Evolutionary conservation across 2,113 vertebrate species (phyloP).

Genomic region (Isurus oxyrinchus): DNA sequence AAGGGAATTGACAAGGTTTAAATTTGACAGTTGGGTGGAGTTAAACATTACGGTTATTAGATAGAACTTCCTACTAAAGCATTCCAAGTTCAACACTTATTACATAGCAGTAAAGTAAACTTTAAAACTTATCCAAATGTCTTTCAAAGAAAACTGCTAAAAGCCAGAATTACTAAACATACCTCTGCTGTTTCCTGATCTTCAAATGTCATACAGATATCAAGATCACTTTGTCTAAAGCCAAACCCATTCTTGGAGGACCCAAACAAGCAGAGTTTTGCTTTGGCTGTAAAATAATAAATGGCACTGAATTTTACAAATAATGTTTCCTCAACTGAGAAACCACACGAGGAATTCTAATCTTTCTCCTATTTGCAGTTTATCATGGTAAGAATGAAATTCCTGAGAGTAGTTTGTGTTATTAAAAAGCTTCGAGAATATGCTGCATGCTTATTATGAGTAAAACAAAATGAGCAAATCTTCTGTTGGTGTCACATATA

Average conservation of each 20-base stretch:
- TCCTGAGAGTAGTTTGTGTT: not conserved
- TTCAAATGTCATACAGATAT: conserved; percentile 87
- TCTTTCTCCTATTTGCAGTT: not conserved
- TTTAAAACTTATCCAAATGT: not conserved
- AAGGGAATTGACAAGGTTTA: not conserved
- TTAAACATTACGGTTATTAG: not conserved
- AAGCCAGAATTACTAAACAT: conserved; percentile 34
- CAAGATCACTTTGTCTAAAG: conserved; percentile 88
- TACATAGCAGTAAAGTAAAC: not conserved
- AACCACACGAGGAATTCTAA: not conserved
- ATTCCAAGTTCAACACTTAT: not conserved
- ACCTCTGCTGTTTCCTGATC: conserved; percentile 78
- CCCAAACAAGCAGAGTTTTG: conserved; percentile 79
- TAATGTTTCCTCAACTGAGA: not conserved
- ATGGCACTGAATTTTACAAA: not conserved
- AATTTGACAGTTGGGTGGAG: not conserved
- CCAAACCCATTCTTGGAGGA: conserved; percentile 95
- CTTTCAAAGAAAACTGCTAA: conserved; percentile 18
- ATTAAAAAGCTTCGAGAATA: not conserved
- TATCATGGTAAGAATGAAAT: not conserved
- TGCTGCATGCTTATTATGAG: not conserved
- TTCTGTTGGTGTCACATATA: not conserved
- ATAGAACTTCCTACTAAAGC: not conserved
- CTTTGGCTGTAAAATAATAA: conserved; percentile 58
- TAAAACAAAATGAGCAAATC: not conserved